Evolutionary conservation across 2,113 vertebrate genomes (phyloP), one percentile per base, ranked within the genome.

Genomic region (Hippocampus comes): DNA sequence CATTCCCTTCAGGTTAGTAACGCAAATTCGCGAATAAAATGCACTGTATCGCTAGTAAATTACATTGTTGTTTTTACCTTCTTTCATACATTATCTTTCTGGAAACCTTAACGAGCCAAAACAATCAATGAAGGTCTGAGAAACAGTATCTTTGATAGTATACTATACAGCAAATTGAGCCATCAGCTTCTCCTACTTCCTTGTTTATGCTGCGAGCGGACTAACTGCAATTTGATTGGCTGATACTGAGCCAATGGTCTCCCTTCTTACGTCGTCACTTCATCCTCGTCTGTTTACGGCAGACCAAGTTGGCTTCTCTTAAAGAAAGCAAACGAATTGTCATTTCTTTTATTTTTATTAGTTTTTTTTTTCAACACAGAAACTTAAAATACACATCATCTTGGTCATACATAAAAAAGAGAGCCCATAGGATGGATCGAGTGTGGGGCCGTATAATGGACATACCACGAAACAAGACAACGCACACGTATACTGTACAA

Each of bases 121-220:
- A 14, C 2, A 15, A 2, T 38, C 7, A 3, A 0, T 23, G 25
- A 30, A 38, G 10, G 5, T 6, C 8, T 9, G 1, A 1, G 5
- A 21, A 5, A 2, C 9, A 8, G 18, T 11, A 18, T 63, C 8
- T 7, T 21, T 63, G 14, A 20, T 17, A 63, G 15, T 38, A 63
- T 9, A 38, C 3, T 63, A 21, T 9, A 10, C 30, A 1, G 61
- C 18, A 10, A 41, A 4, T 0, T 9, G 10, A 10, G 9, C 34
- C 34, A 12, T 38, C 9, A 21, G 18, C 34, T 34, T 21, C 38
- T 34, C 3, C 38, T n/a, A 43, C 41, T 64, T 64, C 89, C 89
- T 88, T 87, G 86, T 87, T 89, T 89, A 79, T 65, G 20, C n/a
- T 1, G 6, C 27, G 60, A 64, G 83, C 72, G 25, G 66, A n/a